These are phyloP conservation scores for Diabrotica undecimpunctata DNA, from an alignment of 1,140 invertebrate genomes.

Conservation along the genomic window DNA sequence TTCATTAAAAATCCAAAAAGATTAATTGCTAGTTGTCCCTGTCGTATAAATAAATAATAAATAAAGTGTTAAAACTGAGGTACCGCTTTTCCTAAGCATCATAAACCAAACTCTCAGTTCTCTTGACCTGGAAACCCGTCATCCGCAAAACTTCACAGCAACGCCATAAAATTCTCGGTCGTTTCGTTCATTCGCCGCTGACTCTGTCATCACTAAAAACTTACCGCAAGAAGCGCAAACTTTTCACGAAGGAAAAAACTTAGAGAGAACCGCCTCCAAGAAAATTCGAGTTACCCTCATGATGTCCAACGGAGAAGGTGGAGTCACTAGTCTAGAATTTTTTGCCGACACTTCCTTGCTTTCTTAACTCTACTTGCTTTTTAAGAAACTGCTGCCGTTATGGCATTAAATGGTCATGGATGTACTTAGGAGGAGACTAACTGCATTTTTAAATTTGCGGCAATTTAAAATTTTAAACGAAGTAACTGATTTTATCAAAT, in stretches of 20 bases:
- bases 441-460: too few relatives aligned
- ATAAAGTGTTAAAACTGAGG: too few relatives aligned
- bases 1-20: too few relatives aligned
- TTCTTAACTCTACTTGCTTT: too few relatives aligned
- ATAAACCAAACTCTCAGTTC: background rate
- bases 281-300: background rate
- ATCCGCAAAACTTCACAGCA: background rate
- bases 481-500: too few relatives aligned
- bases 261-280: background rate
- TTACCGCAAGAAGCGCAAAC: background rate
- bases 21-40: too few relatives aligned
- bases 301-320: background rate
- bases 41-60: too few relatives aligned
- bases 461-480: too few relatives aligned
- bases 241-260: conserved; percentile 1
- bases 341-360: background rate
- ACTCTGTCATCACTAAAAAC: background rate
- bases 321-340: background rate
- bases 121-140: background rate
- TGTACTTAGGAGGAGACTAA: too few relatives aligned
- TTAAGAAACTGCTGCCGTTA: too few relatives aligned
- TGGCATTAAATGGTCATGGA: too few relatives aligned
- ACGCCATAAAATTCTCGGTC: background rate
- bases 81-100: too few relatives aligned
- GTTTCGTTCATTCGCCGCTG: background rate